phyloP scores from a whole-genome alignment of 1,140 invertebrate species.

The Drosophila sucinea region DNA sequence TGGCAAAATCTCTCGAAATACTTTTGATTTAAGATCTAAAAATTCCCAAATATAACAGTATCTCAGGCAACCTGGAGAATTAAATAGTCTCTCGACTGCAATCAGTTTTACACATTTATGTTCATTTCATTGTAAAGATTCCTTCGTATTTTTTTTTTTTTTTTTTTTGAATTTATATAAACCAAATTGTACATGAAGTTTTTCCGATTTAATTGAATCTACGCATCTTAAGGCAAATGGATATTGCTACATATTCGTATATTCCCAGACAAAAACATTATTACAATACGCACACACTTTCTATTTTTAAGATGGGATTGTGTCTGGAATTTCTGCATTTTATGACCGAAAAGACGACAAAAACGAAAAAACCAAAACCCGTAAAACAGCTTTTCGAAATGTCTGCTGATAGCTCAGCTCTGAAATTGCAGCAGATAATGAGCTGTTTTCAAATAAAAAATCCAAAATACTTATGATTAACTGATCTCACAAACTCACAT shows the following conservation, averaged over 20 bases:
- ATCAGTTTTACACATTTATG: no score
- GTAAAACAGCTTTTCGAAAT: slow-evolving; percentile 4
- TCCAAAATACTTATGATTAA: slow-evolving; percentile 12
- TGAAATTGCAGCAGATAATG: slow-evolving; percentile 7
- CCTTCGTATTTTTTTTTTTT: background rate
- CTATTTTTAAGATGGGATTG: slow-evolving; percentile 16
- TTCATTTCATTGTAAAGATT: no score
- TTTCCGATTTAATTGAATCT: background rate
- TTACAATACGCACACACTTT: slow-evolving; percentile 9
- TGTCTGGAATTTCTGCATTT: slow-evolving; percentile 1
- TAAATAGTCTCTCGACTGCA: no score
- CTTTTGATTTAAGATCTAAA: no score
- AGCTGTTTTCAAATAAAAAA: slow-evolving; percentile 5
- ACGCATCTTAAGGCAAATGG: background rate
- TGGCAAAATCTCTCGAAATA: no score
- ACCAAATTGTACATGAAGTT: background rate
- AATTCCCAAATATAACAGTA: no score
- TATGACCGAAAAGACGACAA: slow-evolving; percentile 1
- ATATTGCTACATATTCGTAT: background rate
- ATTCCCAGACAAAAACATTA: slow-evolving; percentile 9
- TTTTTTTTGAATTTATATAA: background rate
- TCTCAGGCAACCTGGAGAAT: no score
- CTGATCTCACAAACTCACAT: background rate
- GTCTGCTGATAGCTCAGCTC: slow-evolving; percentile 9
- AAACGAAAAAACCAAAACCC: background rate